These are phyloP conservation scores for Aphelocoma californica DNA, from an alignment of 2,797 vertebrate species.

Conservation along the genomic window DNA sequence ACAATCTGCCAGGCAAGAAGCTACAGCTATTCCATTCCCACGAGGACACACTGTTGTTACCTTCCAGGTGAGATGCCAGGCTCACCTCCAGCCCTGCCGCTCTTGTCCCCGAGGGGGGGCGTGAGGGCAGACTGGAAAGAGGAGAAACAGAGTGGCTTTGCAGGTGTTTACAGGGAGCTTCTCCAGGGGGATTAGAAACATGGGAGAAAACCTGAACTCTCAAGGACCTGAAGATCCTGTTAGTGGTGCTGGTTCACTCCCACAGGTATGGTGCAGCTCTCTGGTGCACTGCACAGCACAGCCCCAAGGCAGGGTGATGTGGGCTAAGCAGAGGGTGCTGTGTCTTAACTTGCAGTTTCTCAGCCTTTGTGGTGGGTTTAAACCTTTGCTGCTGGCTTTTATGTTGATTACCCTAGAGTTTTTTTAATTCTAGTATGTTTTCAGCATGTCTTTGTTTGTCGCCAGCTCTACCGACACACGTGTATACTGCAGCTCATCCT, in stretches of 20 bases:
- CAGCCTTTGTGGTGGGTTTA: slow-evolving; percentile 21
- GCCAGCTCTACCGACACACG: background rate
- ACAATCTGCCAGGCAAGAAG: background rate
- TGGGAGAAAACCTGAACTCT: background rate
- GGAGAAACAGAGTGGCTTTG: background rate
- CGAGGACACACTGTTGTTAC: background rate
- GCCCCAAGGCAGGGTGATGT: background rate
- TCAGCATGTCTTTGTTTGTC: background rate
- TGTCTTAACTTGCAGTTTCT: slow-evolving; percentile 25
- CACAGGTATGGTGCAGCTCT: background rate
- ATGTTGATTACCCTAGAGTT: background rate
- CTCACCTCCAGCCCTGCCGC: background rate
- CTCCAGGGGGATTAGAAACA: background rate
- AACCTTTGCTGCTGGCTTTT: background rate
- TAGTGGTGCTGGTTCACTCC: background rate
- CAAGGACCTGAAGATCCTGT: background rate
- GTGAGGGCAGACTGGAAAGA: background rate
- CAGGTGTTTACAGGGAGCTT: background rate
- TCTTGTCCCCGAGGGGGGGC: rapidly evolving
- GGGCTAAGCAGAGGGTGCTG: background rate
- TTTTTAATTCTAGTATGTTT: background rate
- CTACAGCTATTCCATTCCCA: background rate
- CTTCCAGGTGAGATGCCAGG: background rate
- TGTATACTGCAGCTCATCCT: background rate
- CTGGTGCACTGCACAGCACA: rapidly evolving